Conservation (phyloP, 1,140 invertebrate species). For the Cherax quadricarinatus region DNA sequence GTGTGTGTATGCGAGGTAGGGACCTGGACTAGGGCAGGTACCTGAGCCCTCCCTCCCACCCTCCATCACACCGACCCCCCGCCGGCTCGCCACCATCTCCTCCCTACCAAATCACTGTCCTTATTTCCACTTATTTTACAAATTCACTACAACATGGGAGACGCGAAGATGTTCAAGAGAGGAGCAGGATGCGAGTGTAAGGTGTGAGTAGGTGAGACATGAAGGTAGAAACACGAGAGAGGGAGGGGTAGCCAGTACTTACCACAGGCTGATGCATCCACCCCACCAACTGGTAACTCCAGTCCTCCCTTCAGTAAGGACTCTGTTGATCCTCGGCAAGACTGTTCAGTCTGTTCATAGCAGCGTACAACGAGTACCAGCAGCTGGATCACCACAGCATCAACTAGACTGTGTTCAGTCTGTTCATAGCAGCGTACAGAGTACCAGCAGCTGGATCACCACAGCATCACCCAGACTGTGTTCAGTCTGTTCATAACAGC, state of each 20-base stretch:
- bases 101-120: constrained; percentile 64
- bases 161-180: neutral
- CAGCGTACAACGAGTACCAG: too few species aligned
- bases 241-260: neutral
- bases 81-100: constrained; percentile 50
- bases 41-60: constrained; percentile 28
- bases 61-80: constrained; percentile 42
- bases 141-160: constrained; percentile 32
- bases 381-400: too few species aligned
- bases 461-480: too few species aligned
- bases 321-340: too few species aligned
- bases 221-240: neutral
- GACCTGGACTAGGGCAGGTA: constrained; percentile 56
- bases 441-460: too few species aligned
- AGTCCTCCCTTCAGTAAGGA: too few species aligned
- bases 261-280: neutral
- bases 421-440: too few species aligned
- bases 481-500: too few species aligned
- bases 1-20: neutral
- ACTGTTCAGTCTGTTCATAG: too few species aligned
- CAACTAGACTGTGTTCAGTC: too few species aligned
- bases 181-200: neutral
- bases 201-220: neutral
- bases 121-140: constrained; percentile 68
- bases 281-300: constrained; percentile 21